Base-by-base conservation (phyloP, 2,888 invertebrate genomes). In the Pogonocherus hispidulus region DNA sequence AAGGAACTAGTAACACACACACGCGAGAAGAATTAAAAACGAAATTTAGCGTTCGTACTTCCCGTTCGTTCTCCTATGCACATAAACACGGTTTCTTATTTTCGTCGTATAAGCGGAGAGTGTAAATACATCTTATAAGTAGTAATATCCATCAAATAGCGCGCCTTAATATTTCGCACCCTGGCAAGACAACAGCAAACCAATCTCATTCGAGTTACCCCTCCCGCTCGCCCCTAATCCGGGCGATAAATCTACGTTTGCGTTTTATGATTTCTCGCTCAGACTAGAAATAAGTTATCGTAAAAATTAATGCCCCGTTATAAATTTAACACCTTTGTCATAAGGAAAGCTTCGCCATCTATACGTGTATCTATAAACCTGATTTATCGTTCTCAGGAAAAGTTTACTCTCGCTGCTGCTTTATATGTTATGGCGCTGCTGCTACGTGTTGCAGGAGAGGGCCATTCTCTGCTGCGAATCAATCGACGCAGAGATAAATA, bases 261-360 rank as follows among this genome's bases (percentile, higher is more conserved):
- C 51, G 22, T 22, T 66, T 66, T 66, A 66, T 52, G 66, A 66
- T 59, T 66, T 44, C 52, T 47, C 44, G 52, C 41, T 44, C 47
- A 37, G 64, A 6, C 41, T 14, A 41, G 44, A 66, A 59, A 59
- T 59, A 59, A 59, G 57, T 66, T 59, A 66, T 66, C 66, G 22
- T 66, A 66, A 59, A 66, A 66, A 66, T 59, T 66, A 66, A 52
- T 59, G 59, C 51, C 59, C 59, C 52, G 52, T 56, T 52, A 52
- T 66, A 66, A 66, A 66, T 66, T 52, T 44, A 66, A 59, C 66
- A 59, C 59, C 59, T 66, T 66, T 59, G 66, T 66, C 66, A 59
- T 66, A 66, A 57, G 52, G 52, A 44, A 57, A 57, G 65, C 65
- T 23, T 51, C 56, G 19, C 65, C 57, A 57, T 65, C 56, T 57